Conservation (phyloP, 2,797 vertebrate species). For the Hylomyscus alleni region DNA sequence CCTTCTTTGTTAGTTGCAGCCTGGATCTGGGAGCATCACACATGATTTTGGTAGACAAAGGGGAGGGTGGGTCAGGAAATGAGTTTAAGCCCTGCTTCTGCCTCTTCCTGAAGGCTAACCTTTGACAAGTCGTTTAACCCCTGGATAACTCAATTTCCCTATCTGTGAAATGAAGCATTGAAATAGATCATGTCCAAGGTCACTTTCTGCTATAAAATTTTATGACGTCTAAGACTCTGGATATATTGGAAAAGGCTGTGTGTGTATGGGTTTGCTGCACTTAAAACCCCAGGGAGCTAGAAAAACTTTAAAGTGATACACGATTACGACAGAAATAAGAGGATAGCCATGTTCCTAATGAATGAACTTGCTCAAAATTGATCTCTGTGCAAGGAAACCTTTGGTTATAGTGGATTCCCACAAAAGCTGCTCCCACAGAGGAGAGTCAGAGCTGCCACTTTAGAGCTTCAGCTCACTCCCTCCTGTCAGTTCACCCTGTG, state of each 20-base stretch:
- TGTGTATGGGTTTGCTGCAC: constrained; percentile 29
- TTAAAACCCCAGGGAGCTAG: constrained; percentile 5
- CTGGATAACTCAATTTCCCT: constrained; percentile 68
- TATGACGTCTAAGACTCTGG: constrained; percentile 59
- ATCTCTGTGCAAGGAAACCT: neutral
- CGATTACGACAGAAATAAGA: constrained; percentile 25
- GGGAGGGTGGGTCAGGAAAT: constrained; percentile 5
- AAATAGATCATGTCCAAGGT: constrained; percentile 66
- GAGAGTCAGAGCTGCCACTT: neutral
- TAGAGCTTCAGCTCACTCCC: neutral
- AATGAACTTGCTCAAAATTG: constrained; percentile 52
- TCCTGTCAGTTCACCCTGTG: neutral
- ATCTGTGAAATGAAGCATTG: constrained; percentile 64
- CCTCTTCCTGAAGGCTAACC: constrained; percentile 60
- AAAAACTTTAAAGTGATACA: constrained; percentile 55
- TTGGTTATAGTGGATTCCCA: neutral
- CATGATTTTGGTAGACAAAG: constrained; percentile 2
- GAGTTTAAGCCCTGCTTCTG: constrained; percentile 20
- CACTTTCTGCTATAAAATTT: constrained; percentile 68
- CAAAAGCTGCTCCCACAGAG: constrained; percentile 1
- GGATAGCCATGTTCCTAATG: neutral
- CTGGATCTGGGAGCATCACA: neutral
- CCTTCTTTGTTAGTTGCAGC: constrained; percentile 40
- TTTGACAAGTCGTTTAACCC: constrained; percentile 59
- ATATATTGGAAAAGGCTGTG: constrained; percentile 39